Base-by-base conservation (phyloP, 2,797 vertebrate genomes). In the Danio albolineatus region DNA sequence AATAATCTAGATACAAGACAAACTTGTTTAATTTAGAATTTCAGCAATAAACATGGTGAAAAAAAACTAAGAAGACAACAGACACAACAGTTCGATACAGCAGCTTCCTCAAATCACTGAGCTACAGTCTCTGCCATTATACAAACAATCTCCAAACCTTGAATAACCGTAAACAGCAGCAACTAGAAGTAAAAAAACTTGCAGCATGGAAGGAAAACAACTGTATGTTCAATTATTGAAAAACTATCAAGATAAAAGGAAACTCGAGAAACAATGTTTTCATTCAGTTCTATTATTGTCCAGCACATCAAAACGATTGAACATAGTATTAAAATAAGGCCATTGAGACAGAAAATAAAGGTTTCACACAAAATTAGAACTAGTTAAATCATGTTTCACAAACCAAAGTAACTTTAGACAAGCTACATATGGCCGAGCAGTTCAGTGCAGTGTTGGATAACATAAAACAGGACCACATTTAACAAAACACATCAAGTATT, bases 11-110 rank as follows among this genome's bases (percentile, higher is more conserved):
- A 17, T 19, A 39, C 12, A 76, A 43, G 12, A 28, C 19, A 66
- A 76, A 17, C 17, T 46, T 19, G 16, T 77, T 77, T 77, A 67
- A 77, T 77, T 77, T 39, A 19, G 62, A 44, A n/a, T 19, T 41
- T 6, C 6, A 5, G 39, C 39, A 66, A 66, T 56, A 2, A 36
- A 56, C 49, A 56, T 65, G 41, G 9, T 65, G 60, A 28, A 28
- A 28, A 28, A 66, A 39, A 56, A 56, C 39, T 49, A 76, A 56
- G 49, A 76, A 54, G 39, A 56, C 0, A 4, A 28, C 28, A 16
- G 9, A 39, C 19, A 56, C 70, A 57, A 10, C 48, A 44, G 38
- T 76, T 53, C 65, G 38, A 44, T 44, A 64, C 36, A 75, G 73
- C 60, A 64, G 46, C 60, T 64, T 28, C n/a, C 46, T 64, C 73